Evolutionary conservation across 1,140 invertebrate species (phyloP), one percentile per base, ranked within the genome.

Genomic region (Leptinotarsa lineolata): DNA sequence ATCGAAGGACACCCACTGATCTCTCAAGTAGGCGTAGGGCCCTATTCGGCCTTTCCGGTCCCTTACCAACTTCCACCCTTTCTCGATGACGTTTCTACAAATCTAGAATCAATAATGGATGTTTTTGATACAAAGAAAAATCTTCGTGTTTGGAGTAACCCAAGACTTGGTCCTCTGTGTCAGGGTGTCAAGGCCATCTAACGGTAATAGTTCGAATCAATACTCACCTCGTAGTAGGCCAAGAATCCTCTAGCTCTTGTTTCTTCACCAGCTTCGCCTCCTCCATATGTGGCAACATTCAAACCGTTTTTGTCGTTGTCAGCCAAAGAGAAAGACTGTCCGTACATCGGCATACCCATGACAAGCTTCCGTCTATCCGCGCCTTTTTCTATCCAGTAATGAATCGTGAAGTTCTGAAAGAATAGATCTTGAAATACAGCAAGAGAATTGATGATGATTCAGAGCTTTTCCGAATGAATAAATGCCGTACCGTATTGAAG

Each of bases 1-100:
- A 81, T 95, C 94, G 79, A 93, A 95, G 1, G 91, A 92, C 0
- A 95, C 93, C 94, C 94, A 95, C 81, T 95, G 93, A 82, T 93
- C 92, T 30, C 89, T 88, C 1, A 87, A 83, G 66, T 88, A 91
- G 0, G 92, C 92, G 83, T 92, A 94, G 0, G 93, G 93, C 6
- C 92, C 93, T 81, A 94, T 94, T 46, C 90, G 85, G 22, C 90
- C 90, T 54, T 88, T 86, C 0, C 87, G 84, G 78, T 94, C 93
- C 59, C 89, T 86, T 0, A 90, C 87, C 2, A 94, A 87, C 65
- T 86, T 88, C 92, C 92, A 95, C 2, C 89, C 88, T 72, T 87
- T 85, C 2, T 87, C 86, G 75, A 88, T 87, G 16, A 92, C 87
- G 48, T 89, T 86, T n/a, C 89, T 86, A 77, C 92, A 93, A 70